Evolutionary conservation across 2,113 vertebrate species (phyloP).

Genomic region (Oostethus manadensis): DNA sequence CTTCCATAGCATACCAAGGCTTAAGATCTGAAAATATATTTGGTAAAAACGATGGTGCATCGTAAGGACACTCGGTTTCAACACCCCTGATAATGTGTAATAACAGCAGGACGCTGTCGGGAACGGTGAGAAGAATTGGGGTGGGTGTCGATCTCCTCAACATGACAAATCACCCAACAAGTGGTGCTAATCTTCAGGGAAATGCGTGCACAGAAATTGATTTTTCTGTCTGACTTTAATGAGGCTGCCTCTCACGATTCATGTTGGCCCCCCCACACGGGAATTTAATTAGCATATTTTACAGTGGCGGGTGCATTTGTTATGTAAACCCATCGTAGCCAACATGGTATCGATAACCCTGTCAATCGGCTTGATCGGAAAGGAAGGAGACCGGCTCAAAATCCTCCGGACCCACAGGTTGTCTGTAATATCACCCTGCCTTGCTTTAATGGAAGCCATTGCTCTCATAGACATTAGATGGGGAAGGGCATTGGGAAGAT

Average conservation of each 20-base stretch:
- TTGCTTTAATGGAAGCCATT: conserved; percentile 32
- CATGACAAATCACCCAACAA: conserved; percentile 35
- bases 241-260: conserved; percentile 65
- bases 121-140: conserved; percentile 5
- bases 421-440: background rate
- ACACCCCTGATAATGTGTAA: conserved; percentile 5
- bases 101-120: conserved; percentile 25
- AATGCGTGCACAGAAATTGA: conserved; percentile 49
- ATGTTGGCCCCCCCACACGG: conserved; percentile 41
- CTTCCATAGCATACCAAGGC: background rate
- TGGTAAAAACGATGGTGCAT: background rate
- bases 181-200: conserved; percentile 46
- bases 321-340: conserved; percentile 44
- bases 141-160: conserved; percentile 28
- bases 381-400: conserved; percentile 20
- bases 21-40: background rate
- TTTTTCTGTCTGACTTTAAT: conserved; percentile 61
- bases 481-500: conserved; percentile 12
- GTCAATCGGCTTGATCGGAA: conserved; percentile 18
- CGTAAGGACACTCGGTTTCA: no score
- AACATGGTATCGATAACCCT: conserved; percentile 39
- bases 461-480: conserved; percentile 40
- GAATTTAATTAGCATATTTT: conserved; percentile 55
- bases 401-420: conserved; percentile 16
- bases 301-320: conserved; percentile 28